Conservation (phyloP, 2,888 invertebrate genomes). For the Pandemis heparana region DNA sequence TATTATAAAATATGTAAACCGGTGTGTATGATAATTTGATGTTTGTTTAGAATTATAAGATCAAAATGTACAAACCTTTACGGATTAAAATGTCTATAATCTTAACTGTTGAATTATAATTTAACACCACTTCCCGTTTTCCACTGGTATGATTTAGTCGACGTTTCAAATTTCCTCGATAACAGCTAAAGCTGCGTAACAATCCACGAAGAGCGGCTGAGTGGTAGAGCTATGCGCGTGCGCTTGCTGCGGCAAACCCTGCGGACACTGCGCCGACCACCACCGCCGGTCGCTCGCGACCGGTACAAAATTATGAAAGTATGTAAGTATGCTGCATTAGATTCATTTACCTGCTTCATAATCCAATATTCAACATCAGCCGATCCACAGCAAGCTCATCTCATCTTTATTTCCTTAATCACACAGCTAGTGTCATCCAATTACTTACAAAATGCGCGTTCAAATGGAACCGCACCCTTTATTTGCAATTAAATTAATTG, state of each 20-base stretch:
- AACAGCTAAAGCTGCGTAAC: slow-evolving; percentile 26
- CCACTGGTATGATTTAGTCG: slow-evolving; percentile 23
- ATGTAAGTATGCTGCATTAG: slow-evolving; percentile 24
- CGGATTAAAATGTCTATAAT: not conserved
- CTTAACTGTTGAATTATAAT: slow-evolving; percentile 10
- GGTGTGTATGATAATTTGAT: not conserved
- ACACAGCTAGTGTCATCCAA: slow-evolving; percentile 22
- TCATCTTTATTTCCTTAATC: slow-evolving; percentile 17
- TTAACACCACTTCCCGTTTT: slow-evolving; percentile 27
- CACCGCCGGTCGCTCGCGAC: slow-evolving; percentile 20
- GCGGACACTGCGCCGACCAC: slow-evolving; percentile 38
- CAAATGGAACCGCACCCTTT: slow-evolving; percentile 49
- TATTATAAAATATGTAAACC: not conserved
- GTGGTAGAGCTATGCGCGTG: slow-evolving; percentile 31
- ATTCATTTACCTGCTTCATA: slow-evolving; percentile 10
- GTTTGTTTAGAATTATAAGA: slow-evolving; percentile 1
- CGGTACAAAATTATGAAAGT: slow-evolving; percentile 36
- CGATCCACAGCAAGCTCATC: not conserved
- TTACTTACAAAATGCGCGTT: slow-evolving; percentile 45
- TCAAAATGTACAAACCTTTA: slow-evolving; percentile 32
- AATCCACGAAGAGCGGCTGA: slow-evolving; percentile 20
- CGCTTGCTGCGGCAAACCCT: slow-evolving; percentile 32
- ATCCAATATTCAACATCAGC: not conserved
- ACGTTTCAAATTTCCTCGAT: slow-evolving; percentile 8
- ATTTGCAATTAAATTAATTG: slow-evolving; percentile 66